phyloP scores from a whole-genome alignment of 2,888 invertebrate species.

The Seira musarum region DNA sequence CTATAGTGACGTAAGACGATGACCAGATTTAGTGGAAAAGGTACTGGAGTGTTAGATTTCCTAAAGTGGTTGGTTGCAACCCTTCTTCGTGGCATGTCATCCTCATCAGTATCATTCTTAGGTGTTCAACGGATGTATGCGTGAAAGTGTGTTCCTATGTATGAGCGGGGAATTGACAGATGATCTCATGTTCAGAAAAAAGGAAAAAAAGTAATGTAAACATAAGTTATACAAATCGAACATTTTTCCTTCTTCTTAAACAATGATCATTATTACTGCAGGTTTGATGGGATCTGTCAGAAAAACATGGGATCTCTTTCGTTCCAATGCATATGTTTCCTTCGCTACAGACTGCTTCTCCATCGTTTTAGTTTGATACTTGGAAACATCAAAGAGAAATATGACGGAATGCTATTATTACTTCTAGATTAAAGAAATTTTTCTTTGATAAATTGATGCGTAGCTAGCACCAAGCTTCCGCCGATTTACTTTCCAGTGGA shows the following conservation, averaged over 20 bases:
- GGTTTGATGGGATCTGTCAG: not conserved
- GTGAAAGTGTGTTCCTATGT: too few relatives aligned
- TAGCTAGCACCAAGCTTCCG: too few relatives aligned
- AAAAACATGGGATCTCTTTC: not conserved
- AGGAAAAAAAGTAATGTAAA: not conserved
- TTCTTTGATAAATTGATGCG: not conserved
- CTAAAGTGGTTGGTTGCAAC: too few relatives aligned
- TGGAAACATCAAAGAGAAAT: not conserved
- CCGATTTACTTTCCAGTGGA: too few relatives aligned
- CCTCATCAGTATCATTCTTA: not conserved
- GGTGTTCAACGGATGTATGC: too few relatives aligned
- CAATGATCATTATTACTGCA: conserved; percentile 1
- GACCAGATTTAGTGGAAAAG: too few relatives aligned
- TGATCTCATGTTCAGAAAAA: not conserved
- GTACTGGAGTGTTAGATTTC: too few relatives aligned
- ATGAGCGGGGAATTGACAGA: not conserved
- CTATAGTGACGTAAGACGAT: too few relatives aligned
- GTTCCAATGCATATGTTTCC: too few relatives aligned
- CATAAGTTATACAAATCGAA: not conserved
- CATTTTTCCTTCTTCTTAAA: not conserved
- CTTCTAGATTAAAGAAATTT: not conserved
- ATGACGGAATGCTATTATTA: conserved; percentile 1
- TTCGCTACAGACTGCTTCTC: not conserved
- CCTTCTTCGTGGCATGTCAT: not conserved
- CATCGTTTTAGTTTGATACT: not conserved